A percentile compares a stretch with the other conserved stretches of the same genome.
Evolutionary conservation across 37 sponge, comb jelly and placozoan genomes (phyloP).

Genomic region (Geodia barretti): DNA sequence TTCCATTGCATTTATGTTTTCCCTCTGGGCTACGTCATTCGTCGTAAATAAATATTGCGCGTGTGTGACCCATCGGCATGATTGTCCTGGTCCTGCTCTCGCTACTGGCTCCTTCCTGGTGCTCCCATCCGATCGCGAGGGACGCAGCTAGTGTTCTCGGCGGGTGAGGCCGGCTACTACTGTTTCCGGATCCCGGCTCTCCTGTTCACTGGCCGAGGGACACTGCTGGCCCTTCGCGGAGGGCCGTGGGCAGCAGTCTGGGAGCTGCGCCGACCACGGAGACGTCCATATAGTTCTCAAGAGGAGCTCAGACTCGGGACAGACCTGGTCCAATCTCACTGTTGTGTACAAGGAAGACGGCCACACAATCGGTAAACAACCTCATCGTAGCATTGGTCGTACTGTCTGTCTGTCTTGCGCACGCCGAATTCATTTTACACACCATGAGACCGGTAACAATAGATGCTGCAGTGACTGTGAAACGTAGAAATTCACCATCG

Average conservation of each 20-base stretch:
- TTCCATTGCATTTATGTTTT: too few relatives aligned
- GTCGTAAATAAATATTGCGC: too few relatives aligned
- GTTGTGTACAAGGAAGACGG: conserved; percentile 3
- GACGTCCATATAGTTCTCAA: conserved; percentile 32
- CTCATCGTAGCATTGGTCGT: too few relatives aligned
- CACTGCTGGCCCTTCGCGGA: conserved; percentile 42
- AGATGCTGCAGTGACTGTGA: background rate
- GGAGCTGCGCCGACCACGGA: conserved; percentile 7
- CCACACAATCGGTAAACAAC: conserved; percentile 10
- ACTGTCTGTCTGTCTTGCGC: too few relatives aligned
- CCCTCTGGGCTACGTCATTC: too few relatives aligned
- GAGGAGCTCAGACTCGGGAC: conserved; percentile 20
- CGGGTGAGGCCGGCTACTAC: conserved; percentile 9
- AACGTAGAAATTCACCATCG: background rate
- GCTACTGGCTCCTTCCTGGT: background rate
- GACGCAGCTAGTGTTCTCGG: background rate
- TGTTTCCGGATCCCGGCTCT: conserved; percentile 32
- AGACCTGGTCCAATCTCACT: conserved; percentile 25
- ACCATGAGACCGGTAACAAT: too few relatives aligned
- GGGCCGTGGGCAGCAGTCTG: conserved; percentile 25
- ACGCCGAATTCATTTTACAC: too few relatives aligned
- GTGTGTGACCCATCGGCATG: too few relatives aligned
- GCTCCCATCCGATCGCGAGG: background rate
- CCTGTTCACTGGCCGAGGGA: conserved; percentile 3
- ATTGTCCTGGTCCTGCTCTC: too few relatives aligned